These are phyloP conservation scores for Cryptoblepharus egeriae DNA, from an alignment of 2,797 vertebrate genomes.

Conservation along the genomic window DNA sequence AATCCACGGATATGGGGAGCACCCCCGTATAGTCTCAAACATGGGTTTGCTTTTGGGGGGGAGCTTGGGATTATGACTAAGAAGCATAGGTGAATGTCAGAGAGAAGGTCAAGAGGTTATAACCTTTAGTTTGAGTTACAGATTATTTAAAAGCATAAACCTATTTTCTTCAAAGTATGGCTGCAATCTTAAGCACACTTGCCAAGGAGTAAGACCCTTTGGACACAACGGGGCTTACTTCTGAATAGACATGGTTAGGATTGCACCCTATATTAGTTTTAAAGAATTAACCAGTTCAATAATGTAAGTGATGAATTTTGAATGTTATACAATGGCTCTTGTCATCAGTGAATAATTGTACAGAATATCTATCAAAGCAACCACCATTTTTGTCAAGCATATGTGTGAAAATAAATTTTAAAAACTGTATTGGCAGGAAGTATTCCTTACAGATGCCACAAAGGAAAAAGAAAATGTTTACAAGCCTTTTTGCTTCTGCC, in stretches of 20 bases:
- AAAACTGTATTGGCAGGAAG: conserved; percentile 25
- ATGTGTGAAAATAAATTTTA: conserved; percentile 13
- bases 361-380: conserved; percentile 36
- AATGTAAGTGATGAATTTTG: neutral
- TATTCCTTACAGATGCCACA: conserved; percentile 9
- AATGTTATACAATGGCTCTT: conserved; percentile 7
- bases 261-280: no score
- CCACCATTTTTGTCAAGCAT: conserved; percentile 29
- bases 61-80: no score
- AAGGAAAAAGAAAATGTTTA: neutral
- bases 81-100: no score
- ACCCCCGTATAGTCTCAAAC: no score
- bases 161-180: neutral
- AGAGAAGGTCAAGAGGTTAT: neutral
- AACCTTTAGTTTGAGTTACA: neutral
- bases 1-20: no score
- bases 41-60: no score
- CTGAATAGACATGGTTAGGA: no score
- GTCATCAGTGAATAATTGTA: neutral
- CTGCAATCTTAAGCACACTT: no score
- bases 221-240: no score
- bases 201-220: no score
- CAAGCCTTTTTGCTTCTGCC: conserved; percentile 20
- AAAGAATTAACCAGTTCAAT: neutral
- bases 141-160: neutral